Conservation (phyloP, 2,113 vertebrate species). For the Strigops habroptila region DNA sequence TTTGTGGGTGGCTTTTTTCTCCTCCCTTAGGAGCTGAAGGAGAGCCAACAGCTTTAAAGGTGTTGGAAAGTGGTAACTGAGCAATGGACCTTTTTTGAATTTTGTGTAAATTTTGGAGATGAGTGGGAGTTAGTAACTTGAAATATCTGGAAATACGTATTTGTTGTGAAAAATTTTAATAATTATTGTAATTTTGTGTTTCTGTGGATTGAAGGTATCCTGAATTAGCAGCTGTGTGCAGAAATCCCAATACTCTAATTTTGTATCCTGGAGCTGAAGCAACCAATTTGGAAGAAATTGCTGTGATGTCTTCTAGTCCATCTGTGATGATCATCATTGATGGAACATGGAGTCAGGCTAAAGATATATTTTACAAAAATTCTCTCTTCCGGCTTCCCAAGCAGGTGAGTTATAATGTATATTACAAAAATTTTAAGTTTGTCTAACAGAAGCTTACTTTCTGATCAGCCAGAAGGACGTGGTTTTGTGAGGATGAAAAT, state of each 20-base stretch:
- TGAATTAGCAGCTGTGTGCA: conserved; percentile 88
- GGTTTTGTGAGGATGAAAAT: neutral
- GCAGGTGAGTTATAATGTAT: conserved; percentile 77
- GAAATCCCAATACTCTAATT: conserved; percentile 82
- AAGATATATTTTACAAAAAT: conserved; percentile 96
- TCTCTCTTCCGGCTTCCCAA: conserved; percentile 87
- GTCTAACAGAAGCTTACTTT: neutral
- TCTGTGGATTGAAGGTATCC: conserved; percentile 78
- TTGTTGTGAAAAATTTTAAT: neutral
- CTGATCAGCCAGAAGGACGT: neutral
- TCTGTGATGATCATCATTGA: conserved; percentile 90
- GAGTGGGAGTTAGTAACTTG: neutral
- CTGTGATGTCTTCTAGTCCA: conserved; percentile 64
- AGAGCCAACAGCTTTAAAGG: neutral
- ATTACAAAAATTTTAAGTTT: neutral
- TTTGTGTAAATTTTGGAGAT: neutral
- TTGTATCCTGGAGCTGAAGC: conserved; percentile 91
- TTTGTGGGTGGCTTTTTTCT: neutral
- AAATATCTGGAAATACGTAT: neutral
- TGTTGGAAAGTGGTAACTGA: neutral
- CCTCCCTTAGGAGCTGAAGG: fast-evolving
- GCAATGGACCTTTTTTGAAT: neutral
- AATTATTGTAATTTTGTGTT: neutral
- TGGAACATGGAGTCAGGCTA: conserved; percentile 97
- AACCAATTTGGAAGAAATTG: conserved; percentile 83